Evolutionary conservation across 2,113 vertebrate species (phyloP), one percentile per base, ranked within the genome.

Genomic region (Vulpes vulpes): DNA sequence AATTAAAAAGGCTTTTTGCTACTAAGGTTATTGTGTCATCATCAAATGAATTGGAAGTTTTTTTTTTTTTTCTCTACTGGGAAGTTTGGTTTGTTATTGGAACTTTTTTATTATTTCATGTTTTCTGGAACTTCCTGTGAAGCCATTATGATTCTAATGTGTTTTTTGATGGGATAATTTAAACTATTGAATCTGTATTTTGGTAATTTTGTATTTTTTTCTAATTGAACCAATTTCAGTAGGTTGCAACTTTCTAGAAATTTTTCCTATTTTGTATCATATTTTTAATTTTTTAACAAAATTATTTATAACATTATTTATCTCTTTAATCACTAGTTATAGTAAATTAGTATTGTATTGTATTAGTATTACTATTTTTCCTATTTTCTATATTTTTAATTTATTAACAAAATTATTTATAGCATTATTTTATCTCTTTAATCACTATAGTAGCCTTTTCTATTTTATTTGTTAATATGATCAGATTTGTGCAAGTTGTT

Each of bases 251-350:
- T 78, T 97, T 91, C 4, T 32, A 55, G 59, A 93, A 51, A 4
- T 25, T 49, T 83, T 85, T 53, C 22, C 38, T 17, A 88, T 91
- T 79, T 94, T 9, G 80, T 73, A 43, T 43, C 43, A 35, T 81
- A 69, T 86, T 93, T 96, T 62, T 19, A 88, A 78, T 97, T 91
- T 83, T 87, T 83, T 96, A 59, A 55, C 23, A 79, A 74, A 82
- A 71, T 95, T 91, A 84, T 83, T 83, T 12, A 84, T 87, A 79
- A 71, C 6, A 69, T 83, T 62, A 23, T 53, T 91, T 73, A 87
- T 51, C 5, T 91, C 92, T 85, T 84, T 27, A 93, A 67, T 96
- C n/a, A 76, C 20, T 84, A 1, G 43, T 43, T 43, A 43, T 8
- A 43, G 43, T 43, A 43, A 6, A 43, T 7, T 43, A 43, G 43